Percentiles rank a stretch among this genome's conserved stretches.
phyloP scores from a whole-genome alignment of 2,888 invertebrate species.

The Cantharis nigra region DNA sequence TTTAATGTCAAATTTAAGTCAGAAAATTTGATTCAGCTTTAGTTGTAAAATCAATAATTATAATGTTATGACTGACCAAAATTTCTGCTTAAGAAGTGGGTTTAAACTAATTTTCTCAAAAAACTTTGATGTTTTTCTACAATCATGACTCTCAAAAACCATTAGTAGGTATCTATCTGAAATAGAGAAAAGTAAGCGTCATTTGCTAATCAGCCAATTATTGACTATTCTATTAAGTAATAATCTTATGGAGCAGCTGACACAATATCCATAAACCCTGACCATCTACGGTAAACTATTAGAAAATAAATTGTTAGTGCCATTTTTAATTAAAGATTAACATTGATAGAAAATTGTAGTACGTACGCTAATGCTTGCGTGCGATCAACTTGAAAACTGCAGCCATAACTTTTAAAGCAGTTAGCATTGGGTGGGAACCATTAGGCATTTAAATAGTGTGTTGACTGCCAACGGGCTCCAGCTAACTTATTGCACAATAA shows the following conservation, averaged over 20 bases:
- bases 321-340: neutral
- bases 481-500: slow-evolving; percentile 42
- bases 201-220: neutral
- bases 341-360: neutral
- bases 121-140: too few species aligned
- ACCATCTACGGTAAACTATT: neutral
- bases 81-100: too few species aligned
- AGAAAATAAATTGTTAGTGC: neutral
- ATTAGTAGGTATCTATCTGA: neutral
- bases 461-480: slow-evolving; percentile 41
- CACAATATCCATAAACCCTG: neutral
- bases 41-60: too few species aligned
- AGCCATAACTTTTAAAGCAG: slow-evolving; percentile 45
- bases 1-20: too few species aligned
- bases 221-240: neutral
- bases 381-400: slow-evolving; percentile 25
- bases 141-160: too few species aligned
- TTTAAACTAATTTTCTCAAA: too few species aligned
- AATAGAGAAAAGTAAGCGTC: neutral
- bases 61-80: too few species aligned
- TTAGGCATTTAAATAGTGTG: slow-evolving; percentile 46
- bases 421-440: slow-evolving; percentile 46
- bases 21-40: too few species aligned
- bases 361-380: slow-evolving; percentile 23
- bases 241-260: neutral